Base-by-base conservation (phyloP, 2,888 invertebrate genomes). In the Macrosoma leucophasiata region DNA sequence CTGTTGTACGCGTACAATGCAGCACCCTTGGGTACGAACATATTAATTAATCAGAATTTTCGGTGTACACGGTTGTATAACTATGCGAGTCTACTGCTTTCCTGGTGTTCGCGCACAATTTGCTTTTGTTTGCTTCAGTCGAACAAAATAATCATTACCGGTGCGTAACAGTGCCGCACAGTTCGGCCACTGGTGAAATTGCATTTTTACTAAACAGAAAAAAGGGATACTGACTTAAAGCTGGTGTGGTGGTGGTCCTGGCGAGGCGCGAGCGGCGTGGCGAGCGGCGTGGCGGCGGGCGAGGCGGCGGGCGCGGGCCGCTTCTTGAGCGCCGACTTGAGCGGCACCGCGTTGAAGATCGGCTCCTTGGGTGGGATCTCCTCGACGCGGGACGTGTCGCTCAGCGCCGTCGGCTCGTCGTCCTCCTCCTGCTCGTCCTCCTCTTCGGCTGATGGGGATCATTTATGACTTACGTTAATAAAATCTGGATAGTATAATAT, bases 341-440 rank as follows among this genome's bases (percentile, higher is more conserved):
- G 88, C 47, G 96, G 96, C 86, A 95, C 90, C 49, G 95, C 95
- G 81, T 94, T 92, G 78, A 94, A 92, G 62, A 91, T 91, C 22
- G 95, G 96, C 86, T 96, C 95, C 79, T 95, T 95, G 38, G 96
- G 95, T 52, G 95, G 95, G 58, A 96, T 95, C 82, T 95, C 95
- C 74, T 96, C 95, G 42, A 96, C 91, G 48, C 94, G 88, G 36
- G 90, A 90, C 37, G 94, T 94, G 75, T 95, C 95, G 55, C 89
- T 49, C 77, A 82, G 59, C 76, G 84, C 71, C 77, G 82, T 89
- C 75, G 84, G 89, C 49, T 90, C 76, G 82, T 49, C 52, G 48
- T 89, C 89, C 43, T 91, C 91, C 44, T 88, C 90, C 36, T 88
- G 88, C 64, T 92, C 91, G 52, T 82, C 81, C 46, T 84, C 81